Base-by-base conservation (phyloP, 2,888 invertebrate species). In the Endomychus coccineus region DNA sequence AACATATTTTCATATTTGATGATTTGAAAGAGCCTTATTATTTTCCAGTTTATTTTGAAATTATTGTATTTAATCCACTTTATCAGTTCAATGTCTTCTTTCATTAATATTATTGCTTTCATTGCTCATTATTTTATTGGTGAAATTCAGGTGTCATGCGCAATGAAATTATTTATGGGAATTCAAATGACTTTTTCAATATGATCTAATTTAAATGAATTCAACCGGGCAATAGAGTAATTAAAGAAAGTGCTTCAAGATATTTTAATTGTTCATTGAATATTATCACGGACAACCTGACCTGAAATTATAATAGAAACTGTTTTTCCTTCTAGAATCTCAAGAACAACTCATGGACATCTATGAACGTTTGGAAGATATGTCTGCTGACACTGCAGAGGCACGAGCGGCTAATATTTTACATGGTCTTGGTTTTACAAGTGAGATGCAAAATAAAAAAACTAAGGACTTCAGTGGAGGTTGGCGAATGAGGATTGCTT, bases 401-500 rank as follows among this genome's bases (percentile, higher is more conserved):
- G 84, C 87, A 1, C 79, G 91, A 46, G 98, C 98, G 4, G 94
- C 92, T 1, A 81, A 88, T 58, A 92, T 99, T 51, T 74, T 99
- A 6, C 84, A 92, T 62, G 98, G 98, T 75, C 78, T 99, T 12
- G 98, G 98, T 10, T 99, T 99, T 66, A 83, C 79, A 38, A 75
- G 77, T 51, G 75, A 78, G 32, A 88, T 88, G 88, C 96, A 96
- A 46, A 77, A 64, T 62, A 74, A 88, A 68, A 77, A 89, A 52
- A 87, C 87, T 36, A 87, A 81, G 70, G 88, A 88, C 61, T 89
- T 89, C 64, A 86, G 86, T 19, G 88, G 87, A 75, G 82, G 98
- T 55, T 99, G 98, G 98, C 78, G 98, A 41, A 99, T 99, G 98
- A 78, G 98, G 51, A 96, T 98, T 46, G 97, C 96, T 2, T 69